Base-by-base conservation (phyloP, 2,888 invertebrate species). In the Euzetes globulus region DNA sequence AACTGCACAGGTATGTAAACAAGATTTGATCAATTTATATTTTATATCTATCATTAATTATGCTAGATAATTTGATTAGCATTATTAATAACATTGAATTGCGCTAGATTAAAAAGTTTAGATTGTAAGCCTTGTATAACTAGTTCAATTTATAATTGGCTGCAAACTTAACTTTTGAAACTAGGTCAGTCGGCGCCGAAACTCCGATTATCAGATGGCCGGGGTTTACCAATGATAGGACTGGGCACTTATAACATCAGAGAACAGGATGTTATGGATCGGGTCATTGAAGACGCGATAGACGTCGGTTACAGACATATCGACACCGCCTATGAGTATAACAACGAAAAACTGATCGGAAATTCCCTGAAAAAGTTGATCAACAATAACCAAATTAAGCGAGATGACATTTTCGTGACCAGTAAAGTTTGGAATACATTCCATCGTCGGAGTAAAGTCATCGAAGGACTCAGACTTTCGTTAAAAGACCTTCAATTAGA, bases 221-320 rank as follows among this genome's bases (percentile, higher is more conserved):
- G 82, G 37, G 84, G 86, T 77, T 86, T 89, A 79, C 91, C 91
- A 0, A 86, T 87, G 60, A 81, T 91, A 6, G 91, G 90, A 1
- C 84, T 91, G 17, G 91, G 91, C n/a, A 91, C 91, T 4, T 91
- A 90, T 90, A 88, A 90, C 89, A 88, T 89, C 0, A 86, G 87
- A 75, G 90, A 11, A 25, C 81, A 80, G 19, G 79, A 81, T 74
- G 81, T 82, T 1, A 76, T 78, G 33, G 74, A 78, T 22, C 81
- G 82, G 19, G 81, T 83, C 0, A 60, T 72, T 13, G 74, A 75
- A 33, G 41, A 47, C 63, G 81, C 83, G 25, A 19, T 76, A 13
- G 79, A 81, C n/a, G 78, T 78, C 72, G 82, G 83, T 15, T 83
- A 83, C 75, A 80, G 82, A 13, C 81, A 82, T 74, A 79, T 83